Conservation (phyloP, 2,888 invertebrate genomes). For the Labia minor region DNA sequence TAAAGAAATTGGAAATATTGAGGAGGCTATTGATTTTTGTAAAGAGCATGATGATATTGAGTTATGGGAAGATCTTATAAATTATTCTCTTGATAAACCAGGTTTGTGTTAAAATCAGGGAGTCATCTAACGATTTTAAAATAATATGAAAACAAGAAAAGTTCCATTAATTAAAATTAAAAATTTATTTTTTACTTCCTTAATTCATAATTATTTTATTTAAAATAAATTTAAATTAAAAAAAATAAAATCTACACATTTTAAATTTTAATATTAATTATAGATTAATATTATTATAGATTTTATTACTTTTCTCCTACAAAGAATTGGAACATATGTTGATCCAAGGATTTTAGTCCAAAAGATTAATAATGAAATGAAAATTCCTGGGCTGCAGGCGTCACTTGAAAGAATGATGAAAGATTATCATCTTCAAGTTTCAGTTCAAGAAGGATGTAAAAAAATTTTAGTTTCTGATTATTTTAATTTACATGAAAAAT, state of each 20-base stretch:
- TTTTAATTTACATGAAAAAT: constrained; percentile 71
- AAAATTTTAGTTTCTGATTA: constrained; percentile 84
- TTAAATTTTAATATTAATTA: background rate
- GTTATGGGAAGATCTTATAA: constrained; percentile 81
- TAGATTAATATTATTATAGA: constrained; percentile 36
- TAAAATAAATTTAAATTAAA: too few species aligned
- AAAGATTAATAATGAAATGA: constrained; percentile 70
- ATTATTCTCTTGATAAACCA: constrained; percentile 76
- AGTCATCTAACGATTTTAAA: background rate
- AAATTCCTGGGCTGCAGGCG: constrained; percentile 80
- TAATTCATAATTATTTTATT: background rate
- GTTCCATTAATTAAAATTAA: constrained; percentile 41
- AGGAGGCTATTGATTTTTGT: constrained; percentile 91
- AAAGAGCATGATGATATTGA: constrained; percentile 91
- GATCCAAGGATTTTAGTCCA: constrained; percentile 80
- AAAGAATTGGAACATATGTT: constrained; percentile 71
- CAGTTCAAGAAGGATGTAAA: constrained; percentile 81
- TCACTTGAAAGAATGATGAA: constrained; percentile 90
- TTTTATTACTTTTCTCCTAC: constrained; percentile 56
- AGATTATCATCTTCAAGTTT: constrained; percentile 87
- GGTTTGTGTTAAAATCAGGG: constrained; percentile 37
- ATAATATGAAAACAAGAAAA: constrained; percentile 33
- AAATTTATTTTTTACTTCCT: background rate
- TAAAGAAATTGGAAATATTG: constrained; percentile 69
- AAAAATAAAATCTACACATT: too few species aligned